A percentile compares a stretch with the other conserved stretches of the same genome.
These are phyloP conservation scores for Drosophila dunni DNA, from an alignment of 1,140 invertebrate species.

Conservation along the genomic window DNA sequence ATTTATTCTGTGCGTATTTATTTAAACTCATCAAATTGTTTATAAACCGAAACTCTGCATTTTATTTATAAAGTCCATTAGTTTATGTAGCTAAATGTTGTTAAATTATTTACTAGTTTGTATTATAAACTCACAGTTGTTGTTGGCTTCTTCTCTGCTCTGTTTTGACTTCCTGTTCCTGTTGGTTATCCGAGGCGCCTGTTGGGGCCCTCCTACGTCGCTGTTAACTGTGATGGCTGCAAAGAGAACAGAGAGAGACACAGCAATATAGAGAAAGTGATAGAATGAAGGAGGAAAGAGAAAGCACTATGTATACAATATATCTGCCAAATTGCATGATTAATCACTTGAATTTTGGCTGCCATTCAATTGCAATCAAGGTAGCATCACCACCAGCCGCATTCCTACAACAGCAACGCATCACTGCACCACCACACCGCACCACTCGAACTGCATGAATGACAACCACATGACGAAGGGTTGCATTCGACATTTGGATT, in stretches of 20 bases:
- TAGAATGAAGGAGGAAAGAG: slow-evolving; percentile 7
- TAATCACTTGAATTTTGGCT: slow-evolving; percentile 65
- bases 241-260: slow-evolving; percentile 14
- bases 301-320: slow-evolving; percentile 13
- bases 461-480: slow-evolving; percentile 22
- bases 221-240: slow-evolving; percentile 70
- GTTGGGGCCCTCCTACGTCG: slow-evolving; percentile 58
- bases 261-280: neutral
- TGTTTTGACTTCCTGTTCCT: slow-evolving; percentile 37
- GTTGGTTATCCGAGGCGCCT: slow-evolving; percentile 71
- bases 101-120: slow-evolving; percentile 20
- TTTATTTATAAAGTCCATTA: neutral
- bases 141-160: slow-evolving; percentile 28
- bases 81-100: neutral
- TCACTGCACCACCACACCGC: neutral
- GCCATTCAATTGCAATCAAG: slow-evolving; percentile 49
- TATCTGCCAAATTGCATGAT: slow-evolving; percentile 71
- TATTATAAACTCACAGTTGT: slow-evolving; percentile 31
- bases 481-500: slow-evolving; percentile 28
- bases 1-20: no score
- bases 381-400: neutral
- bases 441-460: neutral
- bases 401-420: neutral
- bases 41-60: no score
- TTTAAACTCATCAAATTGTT: no score